These are phyloP conservation scores for Turritopsis rubra DNA, from an alignment of 30 jellyfish, hydroid and myxozoan species.

Conservation along the genomic window DNA sequence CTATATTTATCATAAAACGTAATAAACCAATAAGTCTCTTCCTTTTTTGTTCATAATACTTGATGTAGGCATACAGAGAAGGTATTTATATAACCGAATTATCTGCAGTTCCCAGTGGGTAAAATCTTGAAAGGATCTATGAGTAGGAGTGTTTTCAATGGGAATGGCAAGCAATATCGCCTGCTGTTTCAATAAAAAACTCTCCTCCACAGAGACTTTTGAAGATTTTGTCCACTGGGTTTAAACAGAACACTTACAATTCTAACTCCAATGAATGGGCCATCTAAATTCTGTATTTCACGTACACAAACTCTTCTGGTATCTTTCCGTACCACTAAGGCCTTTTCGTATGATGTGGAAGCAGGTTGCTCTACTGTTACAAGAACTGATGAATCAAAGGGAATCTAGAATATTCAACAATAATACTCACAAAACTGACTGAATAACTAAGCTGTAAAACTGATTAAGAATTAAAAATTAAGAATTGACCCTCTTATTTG, in stretches of 20 bases:
- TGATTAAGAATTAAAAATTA: too few relatives aligned
- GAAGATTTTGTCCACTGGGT: not conserved
- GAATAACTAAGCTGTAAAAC: too few relatives aligned
- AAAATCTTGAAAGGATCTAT: not conserved
- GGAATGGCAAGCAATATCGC: too few relatives aligned
- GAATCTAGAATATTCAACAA: not conserved
- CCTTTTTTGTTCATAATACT: too few relatives aligned
- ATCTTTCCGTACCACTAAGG: not conserved
- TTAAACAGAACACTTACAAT: not conserved
- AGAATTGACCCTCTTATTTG: too few relatives aligned
- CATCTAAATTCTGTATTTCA: not conserved
- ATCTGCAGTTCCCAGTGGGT: not conserved
- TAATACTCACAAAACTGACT: too few relatives aligned
- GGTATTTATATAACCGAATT: not conserved
- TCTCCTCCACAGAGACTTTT: not conserved
- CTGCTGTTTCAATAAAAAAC: not conserved
- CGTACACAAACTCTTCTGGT: not conserved
- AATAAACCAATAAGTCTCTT: too few relatives aligned
- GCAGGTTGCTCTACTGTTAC: not conserved
- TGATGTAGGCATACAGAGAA: too few relatives aligned
- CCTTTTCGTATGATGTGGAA: not conserved
- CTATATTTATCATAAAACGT: too few relatives aligned
- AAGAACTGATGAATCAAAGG: not conserved
- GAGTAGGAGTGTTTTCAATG: not conserved
- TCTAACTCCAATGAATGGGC: not conserved